Base-by-base conservation (phyloP, 2,888 invertebrate genomes). In the Epicampocera succincta region DNA sequence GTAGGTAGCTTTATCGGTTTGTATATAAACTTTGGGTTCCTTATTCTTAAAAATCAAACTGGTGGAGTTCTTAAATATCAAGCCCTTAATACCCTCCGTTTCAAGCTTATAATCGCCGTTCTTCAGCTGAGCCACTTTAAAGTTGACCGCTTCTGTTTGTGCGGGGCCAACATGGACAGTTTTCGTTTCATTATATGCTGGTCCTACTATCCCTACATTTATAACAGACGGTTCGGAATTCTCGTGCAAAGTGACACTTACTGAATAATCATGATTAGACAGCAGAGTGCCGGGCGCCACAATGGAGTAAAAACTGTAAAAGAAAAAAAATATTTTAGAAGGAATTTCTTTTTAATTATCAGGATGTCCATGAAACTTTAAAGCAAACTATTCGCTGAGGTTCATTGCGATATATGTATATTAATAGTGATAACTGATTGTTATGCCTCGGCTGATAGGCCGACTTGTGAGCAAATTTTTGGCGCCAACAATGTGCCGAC, bases 1-100 rank as follows among this genome's bases (percentile, higher is more conserved):
- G 90, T 98, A 98, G 83, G 97, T 94, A 11, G 96, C 94, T 90
- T 96, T 95, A 91, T 98, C 98, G 0, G 97, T 97, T 90, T 98
- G 97, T 84, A 98, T 94, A 87, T 97, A 95, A 11, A 97, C 93
- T n/a, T 96, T 95, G 0, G 80, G 74, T 33, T 76, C 63, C 87
- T 97, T 96, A 83, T 94, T 93, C 46, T 95, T 93, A 91, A 94
- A 97, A 61, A 93, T 92, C 54, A 97, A 90, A 8, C 93, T 92
- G 1, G 95, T 95, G 13, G 94, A 93, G 84, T 95, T 94, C 63
- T 93, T 92, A 90, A 97, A 96, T 83, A 92, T 92, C 15, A 95
- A 92, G 3, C 96, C 96, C 1, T 94, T 93, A 46, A 93, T 91
- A 11, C 97, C 96, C 25, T 85, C 85, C 0, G 85, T 84, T 19